Percentiles rank a stretch among this genome's conserved stretches.
phyloP scores from a whole-genome alignment of 1,140 invertebrate genomes.

The Ceratosolen fusciceps region DNA sequence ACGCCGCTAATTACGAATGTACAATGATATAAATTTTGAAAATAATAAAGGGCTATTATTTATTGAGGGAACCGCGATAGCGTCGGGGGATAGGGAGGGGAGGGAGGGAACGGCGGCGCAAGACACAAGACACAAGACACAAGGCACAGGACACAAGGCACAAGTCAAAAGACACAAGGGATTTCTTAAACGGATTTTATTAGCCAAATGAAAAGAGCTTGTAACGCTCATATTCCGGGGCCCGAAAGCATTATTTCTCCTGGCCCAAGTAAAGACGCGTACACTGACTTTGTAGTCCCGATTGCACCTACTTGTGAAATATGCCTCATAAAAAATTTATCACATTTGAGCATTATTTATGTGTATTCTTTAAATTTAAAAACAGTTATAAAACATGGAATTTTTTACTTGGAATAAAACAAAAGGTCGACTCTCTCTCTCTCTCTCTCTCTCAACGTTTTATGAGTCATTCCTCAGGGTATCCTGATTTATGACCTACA shows the following conservation, averaged over 20 bases:
- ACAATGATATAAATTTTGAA: not conserved
- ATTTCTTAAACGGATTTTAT: slow-evolving; percentile 18
- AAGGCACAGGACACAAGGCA: no score
- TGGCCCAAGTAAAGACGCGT: not conserved
- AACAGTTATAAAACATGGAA: slow-evolving; percentile 38
- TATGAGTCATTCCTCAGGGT: slow-evolving; percentile 37
- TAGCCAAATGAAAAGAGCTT: slow-evolving; percentile 10
- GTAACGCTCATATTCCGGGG: not conserved
- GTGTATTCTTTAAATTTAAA: slow-evolving; percentile 40
- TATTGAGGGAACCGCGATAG: not conserved
- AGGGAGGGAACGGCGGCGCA: no score
- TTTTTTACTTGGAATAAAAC: slow-evolving; percentile 32
- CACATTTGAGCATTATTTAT: slow-evolving; percentile 39
- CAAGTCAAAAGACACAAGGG: no score
- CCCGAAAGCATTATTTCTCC: slow-evolving; percentile 20
- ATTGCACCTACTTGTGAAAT: slow-evolving; percentile 39
- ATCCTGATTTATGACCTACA: slow-evolving; percentile 27
- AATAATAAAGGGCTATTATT: slow-evolving; percentile 10
- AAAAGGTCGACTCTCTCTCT: slow-evolving; percentile 35
- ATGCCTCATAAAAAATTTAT: slow-evolving; percentile 47
- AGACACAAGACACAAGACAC: no score
- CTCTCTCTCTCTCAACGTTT: slow-evolving; percentile 39
- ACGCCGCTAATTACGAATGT: not conserved
- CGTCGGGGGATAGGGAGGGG: not conserved
- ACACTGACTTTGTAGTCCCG: slow-evolving; percentile 34